phyloP scores from a whole-genome alignment of 1,140 invertebrate species.

The Stenopsyche tienmushanensis region DNA sequence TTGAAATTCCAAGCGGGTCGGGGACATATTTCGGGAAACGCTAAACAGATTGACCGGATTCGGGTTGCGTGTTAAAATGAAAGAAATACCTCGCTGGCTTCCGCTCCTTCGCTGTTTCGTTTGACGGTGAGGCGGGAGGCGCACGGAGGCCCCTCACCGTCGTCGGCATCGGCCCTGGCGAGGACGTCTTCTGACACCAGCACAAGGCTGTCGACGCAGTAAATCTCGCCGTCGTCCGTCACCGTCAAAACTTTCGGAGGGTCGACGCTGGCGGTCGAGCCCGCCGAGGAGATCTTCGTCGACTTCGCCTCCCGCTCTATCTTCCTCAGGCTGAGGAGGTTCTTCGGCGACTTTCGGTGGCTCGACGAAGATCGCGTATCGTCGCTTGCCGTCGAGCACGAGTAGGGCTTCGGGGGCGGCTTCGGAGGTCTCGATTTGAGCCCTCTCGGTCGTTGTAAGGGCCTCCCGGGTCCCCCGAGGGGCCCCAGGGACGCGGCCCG shows the following conservation, averaged over 20 bases:
- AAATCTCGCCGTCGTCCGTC: slow-evolving; percentile 38
- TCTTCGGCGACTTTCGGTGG: slow-evolving; percentile 46
- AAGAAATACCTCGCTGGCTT: slow-evolving; percentile 20
- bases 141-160: not conserved
- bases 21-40: not conserved
- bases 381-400: slow-evolving; percentile 46
- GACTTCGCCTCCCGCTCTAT: slow-evolving; percentile 52
- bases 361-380: slow-evolving; percentile 47
- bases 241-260: slow-evolving; percentile 28
- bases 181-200: slow-evolving; percentile 35
- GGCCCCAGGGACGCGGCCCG: slow-evolving; percentile 53
- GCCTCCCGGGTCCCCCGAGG: slow-evolving; percentile 47
- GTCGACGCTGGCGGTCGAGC: slow-evolving; percentile 1
- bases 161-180: slow-evolving; percentile 20
- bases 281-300: slow-evolving; percentile 47
- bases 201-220: slow-evolving; percentile 39
- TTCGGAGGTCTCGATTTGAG: slow-evolving; percentile 46
- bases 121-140: slow-evolving; percentile 32
- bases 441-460: slow-evolving; percentile 43
- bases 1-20: not conserved
- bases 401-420: slow-evolving; percentile 43
- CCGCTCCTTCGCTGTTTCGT: slow-evolving; percentile 25
- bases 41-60: not conserved
- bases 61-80: not conserved
- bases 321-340: slow-evolving; percentile 51